These are phyloP conservation scores for Gambusia holbrooki DNA, from an alignment of 2,113 vertebrate genomes.

Conservation along the genomic window DNA sequence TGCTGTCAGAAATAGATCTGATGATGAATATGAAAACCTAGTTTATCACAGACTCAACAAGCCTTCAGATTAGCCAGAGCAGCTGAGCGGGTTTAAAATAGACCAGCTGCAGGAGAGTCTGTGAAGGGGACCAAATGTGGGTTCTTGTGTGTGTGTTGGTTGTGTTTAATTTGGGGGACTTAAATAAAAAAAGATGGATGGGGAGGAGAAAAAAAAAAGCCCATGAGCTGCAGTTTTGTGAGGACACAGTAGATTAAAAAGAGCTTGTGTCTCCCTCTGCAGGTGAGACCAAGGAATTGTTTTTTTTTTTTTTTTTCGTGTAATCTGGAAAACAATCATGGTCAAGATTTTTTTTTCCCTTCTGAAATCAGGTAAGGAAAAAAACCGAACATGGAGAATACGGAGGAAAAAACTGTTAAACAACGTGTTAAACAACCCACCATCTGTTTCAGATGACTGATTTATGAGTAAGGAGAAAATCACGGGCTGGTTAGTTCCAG, in stretches of 20 bases:
- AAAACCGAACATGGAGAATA: not conserved
- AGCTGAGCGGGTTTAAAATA: constrained; percentile 70
- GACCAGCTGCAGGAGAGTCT: constrained; percentile 24
- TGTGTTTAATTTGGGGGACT: constrained; percentile 15
- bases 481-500: not conserved
- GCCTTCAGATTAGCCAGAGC: constrained; percentile 29
- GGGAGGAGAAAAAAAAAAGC: not conserved
- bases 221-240: not conserved
- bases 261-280: constrained; percentile 65
- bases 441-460: not conserved
- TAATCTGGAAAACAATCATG: not conserved
- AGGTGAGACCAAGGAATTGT: constrained; percentile 34
- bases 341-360: no score
- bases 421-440: not conserved
- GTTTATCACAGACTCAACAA: constrained; percentile 60
- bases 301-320: not conserved
- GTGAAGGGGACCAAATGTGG: constrained; percentile 48
- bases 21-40: constrained; percentile 39
- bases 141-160: constrained; percentile 7
- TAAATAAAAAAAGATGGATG: not conserved
- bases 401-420: not conserved
- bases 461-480: not conserved
- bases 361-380: not conserved
- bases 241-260: not conserved
- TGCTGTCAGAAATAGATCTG: constrained; percentile 45